Evolutionary conservation across 1,140 invertebrate genomes (phyloP).

Genomic region (Cepaea nemoralis): DNA sequence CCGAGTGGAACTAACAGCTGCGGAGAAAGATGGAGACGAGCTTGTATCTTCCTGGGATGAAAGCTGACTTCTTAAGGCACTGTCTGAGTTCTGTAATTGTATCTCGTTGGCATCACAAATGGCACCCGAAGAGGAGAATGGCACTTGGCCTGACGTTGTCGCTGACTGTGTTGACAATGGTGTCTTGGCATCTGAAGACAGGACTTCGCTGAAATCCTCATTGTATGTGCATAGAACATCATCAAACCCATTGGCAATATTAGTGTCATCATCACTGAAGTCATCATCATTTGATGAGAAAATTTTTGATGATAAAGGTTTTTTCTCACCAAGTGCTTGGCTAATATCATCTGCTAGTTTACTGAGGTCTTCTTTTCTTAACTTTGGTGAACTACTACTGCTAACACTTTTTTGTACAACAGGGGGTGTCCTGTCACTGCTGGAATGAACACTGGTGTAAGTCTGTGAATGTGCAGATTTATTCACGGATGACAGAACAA

Average conservation of each 20-base stretch:
- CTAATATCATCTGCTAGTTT: conserved; percentile 49
- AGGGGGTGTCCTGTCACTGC: neutral
- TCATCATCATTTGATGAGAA: conserved; percentile 51
- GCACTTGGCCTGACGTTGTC: neutral
- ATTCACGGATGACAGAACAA: neutral
- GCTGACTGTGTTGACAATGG: neutral
- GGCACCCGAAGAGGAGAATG: neutral
- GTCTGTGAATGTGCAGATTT: neutral
- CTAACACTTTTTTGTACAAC: neutral
- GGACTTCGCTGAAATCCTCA: neutral
- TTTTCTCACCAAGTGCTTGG: conserved; percentile 49
- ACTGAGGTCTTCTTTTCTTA: conserved; percentile 35
- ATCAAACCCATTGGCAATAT: conserved; percentile 62
- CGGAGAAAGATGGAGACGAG: conserved; percentile 12
- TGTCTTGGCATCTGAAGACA: neutral
- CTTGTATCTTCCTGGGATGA: conserved; percentile 33
- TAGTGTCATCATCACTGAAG: conserved; percentile 60
- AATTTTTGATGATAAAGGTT: neutral
- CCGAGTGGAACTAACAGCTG: conserved; percentile 29
- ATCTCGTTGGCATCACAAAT: neutral
- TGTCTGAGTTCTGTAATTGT: conserved; percentile 1
- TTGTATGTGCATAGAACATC: conserved; percentile 50
- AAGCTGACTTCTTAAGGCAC: conserved; percentile 41
- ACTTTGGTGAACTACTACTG: neutral
- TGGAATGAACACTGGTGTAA: neutral